These are phyloP conservation scores for Helicoverpa zea DNA, from an alignment of 1,140 invertebrate genomes.

Conservation along the genomic window DNA sequence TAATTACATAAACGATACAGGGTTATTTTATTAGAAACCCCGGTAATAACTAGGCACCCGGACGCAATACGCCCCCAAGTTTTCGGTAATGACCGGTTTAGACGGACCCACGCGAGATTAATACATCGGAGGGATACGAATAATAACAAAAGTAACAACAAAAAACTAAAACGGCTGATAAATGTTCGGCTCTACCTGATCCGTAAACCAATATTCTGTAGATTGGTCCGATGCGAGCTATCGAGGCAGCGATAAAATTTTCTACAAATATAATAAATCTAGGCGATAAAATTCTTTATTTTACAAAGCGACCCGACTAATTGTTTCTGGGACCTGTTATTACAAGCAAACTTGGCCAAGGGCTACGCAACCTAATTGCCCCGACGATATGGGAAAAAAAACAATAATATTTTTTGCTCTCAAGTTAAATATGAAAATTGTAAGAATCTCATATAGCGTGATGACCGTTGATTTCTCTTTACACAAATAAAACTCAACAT, in stretches of 20 bases:
- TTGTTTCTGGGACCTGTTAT: conserved; percentile 79
- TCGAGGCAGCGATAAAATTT: conserved; percentile 80
- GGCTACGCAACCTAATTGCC: conserved; percentile 49
- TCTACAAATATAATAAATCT: conserved; percentile 85
- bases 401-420: conserved; percentile 12
- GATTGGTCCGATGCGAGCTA: conserved; percentile 66
- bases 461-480: conserved; percentile 17
- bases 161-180: conserved; percentile 84
- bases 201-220: conserved; percentile 65
- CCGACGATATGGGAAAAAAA: conserved; percentile 56
- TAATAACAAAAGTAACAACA: conserved; percentile 82
- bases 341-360: conserved; percentile 66
- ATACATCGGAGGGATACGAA: conserved; percentile 82
- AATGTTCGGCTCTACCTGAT: conserved; percentile 80
- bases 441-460: conserved; percentile 56
- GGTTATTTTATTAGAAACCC: conserved; percentile 82
- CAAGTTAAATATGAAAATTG: conserved; percentile 19
- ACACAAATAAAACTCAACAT: too few relatives aligned
- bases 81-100: conserved; percentile 82
- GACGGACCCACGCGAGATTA: conserved; percentile 81
- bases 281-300: conserved; percentile 79
- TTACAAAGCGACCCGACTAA: conserved; percentile 79
- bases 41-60: conserved; percentile 83
- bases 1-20: conserved; percentile 83
- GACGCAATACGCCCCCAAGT: conserved; percentile 82